Base-by-base conservation (phyloP, 2,888 invertebrate genomes). In the Hyposoter didymator region DNA sequence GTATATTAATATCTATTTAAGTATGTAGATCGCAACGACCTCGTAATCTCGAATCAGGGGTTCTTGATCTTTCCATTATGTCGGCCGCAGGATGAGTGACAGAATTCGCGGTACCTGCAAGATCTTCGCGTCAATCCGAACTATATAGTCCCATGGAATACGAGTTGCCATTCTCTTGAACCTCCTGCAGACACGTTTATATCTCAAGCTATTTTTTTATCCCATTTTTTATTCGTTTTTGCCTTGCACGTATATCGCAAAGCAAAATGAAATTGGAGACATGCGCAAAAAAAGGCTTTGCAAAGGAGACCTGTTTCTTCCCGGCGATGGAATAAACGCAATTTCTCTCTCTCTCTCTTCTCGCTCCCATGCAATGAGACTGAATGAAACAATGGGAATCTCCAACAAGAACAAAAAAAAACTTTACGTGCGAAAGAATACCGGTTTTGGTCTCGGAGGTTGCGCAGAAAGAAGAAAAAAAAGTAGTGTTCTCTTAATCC, bases 301-400 rank as follows among this genome's bases (percentile, higher is more conserved):
- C 47, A 72, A 47, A 32, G 47, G 74, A 72, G 84, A 85, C 85
- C 85, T 85, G 85, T 85, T 85, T 74, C 82, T 75, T 70, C 55
- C 8, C 62, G 19, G 14, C 49, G 59, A 39, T 55, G 72, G 67
- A 39, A 70, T 1, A 32, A 67, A 59, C 59, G 64, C 32, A 12
- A 49, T 35, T 45, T 59, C 59, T 55, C 66, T 52, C 49, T 72
- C 73, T 22, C 22, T 49, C 52, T 78, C 47, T 28, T 64, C 49
- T 72, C 73, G 8, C 35, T 59, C 52, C 74, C 49, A 28, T 28
- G 28, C 28, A 79, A 66, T 64, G 82, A 49, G 62, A 83, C 73
- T 43, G 80, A 82, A 83, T 79, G 85, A 85, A 85, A 85, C 85
- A 85, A 85, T 85, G 67, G 82, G 17, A 49, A 67, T 67, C 49